A percentile compares a stretch with the other conserved stretches of the same genome.
phyloP scores from a whole-genome alignment of 2,888 invertebrate species.

The Acanthopleura granulata region DNA sequence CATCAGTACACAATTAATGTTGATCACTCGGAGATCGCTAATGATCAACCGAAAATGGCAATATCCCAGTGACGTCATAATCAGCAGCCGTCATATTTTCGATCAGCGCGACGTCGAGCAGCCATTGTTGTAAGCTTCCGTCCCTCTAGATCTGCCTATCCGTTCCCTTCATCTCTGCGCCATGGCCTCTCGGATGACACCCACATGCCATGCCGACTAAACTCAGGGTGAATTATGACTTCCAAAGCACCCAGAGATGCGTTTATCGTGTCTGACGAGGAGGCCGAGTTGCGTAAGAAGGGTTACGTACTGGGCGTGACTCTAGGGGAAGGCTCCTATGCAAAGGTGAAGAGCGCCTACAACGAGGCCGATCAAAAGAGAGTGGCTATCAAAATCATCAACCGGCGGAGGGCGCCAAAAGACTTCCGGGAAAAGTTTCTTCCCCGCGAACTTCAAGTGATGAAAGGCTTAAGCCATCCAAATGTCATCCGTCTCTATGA shows the following conservation, averaged over 20 bases:
- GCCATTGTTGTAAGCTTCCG: constrained; percentile 22
- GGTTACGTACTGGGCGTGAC: constrained; percentile 74
- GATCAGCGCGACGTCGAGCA: too few species aligned
- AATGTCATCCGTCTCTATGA: constrained; percentile 84
- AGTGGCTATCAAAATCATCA: constrained; percentile 80
- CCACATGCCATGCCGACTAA: too few species aligned
- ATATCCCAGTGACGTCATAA: constrained; percentile 28
- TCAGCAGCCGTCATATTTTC: constrained; percentile 22
- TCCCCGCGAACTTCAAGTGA: constrained; percentile 84
- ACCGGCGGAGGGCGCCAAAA: constrained; percentile 80
- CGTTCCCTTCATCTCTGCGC: too few species aligned
- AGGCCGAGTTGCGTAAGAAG: constrained; percentile 61
- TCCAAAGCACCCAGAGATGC: constrained; percentile 25
- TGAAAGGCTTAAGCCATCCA: constrained; percentile 82
- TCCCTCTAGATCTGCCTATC: constrained; percentile 15
- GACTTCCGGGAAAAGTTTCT: constrained; percentile 86
- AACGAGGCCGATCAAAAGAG: constrained; percentile 43
- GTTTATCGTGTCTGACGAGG: constrained; percentile 52
- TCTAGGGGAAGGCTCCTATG: constrained; percentile 91
- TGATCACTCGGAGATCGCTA: too few species aligned
- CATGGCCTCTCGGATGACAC: too few species aligned
- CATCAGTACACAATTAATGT: too few species aligned
- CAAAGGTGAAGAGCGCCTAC: constrained; percentile 81
- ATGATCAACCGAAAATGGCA: too few species aligned
- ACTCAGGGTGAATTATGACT: not conserved